Conservation (phyloP, 2,888 invertebrate genomes). For the Adelphocoris suturalis region DNA sequence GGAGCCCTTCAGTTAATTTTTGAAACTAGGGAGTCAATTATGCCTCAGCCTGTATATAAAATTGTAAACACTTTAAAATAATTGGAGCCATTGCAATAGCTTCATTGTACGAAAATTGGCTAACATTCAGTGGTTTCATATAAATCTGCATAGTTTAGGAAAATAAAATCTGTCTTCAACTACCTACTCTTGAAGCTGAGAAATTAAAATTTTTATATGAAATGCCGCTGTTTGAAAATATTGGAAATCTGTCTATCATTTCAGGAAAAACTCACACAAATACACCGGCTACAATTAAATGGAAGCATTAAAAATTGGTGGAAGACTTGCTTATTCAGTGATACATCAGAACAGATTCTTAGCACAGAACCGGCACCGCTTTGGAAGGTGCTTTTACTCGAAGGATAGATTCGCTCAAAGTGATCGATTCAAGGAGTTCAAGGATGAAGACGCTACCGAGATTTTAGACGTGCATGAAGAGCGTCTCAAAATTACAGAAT, state of each 20-base stretch:
- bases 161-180: too few relatives aligned
- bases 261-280: background rate
- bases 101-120: too few relatives aligned
- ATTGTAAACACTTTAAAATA: too few relatives aligned
- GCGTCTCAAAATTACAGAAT: slow-evolving; percentile 77
- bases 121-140: too few relatives aligned
- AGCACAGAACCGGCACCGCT: background rate
- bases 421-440: slow-evolving; percentile 83
- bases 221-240: too few relatives aligned
- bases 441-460: slow-evolving; percentile 84
- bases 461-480: slow-evolving; percentile 89
- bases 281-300: background rate
- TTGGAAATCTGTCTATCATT: background rate
- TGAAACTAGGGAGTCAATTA: too few relatives aligned
- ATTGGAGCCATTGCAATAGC: too few relatives aligned
- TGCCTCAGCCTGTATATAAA: too few relatives aligned
- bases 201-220: too few relatives aligned
- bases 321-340: background rate
- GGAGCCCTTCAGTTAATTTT: too few relatives aligned
- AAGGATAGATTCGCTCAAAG: background rate
- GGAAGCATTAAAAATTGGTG: slow-evolving; percentile 43
- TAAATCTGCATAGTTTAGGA: too few relatives aligned
- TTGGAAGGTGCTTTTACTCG: slow-evolving; percentile 10
- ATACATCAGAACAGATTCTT: background rate
- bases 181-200: too few relatives aligned